Evolutionary conservation across 2,797 vertebrate species (phyloP), one percentile per base, ranked within the genome.

Genomic region (Psittacula echo): DNA sequence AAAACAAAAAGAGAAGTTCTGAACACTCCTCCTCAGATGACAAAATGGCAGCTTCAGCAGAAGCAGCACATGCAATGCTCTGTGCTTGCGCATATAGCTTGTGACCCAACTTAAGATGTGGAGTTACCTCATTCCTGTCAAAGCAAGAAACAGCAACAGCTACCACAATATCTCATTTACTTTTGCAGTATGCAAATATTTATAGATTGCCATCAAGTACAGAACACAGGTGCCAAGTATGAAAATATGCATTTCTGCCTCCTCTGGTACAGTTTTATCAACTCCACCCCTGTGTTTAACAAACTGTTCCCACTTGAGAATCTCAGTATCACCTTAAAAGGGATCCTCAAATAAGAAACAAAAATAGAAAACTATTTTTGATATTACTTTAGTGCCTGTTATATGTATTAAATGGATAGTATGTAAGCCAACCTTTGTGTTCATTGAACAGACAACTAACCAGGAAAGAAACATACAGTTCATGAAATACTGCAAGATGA

Each of bases 161-260:
- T 87, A 85, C 79, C 54, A 81, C 61, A 82, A n/a, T 73, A 90
- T 82, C 84, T 89, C 70, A 51, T 71, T 90, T 85, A 71, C 60
- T 94, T 90, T 11, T 90, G 77, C 88, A 92, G 81, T 79, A 89
- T 67, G 89, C 93, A 96, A 96, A 93, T 94, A 96, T 90, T 88
- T 91, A 85, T 54, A 86, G 93, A 94, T 79, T 94, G 90, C 85
- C 74, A 94, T 79, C 88, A 91, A 91, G 42, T 54, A 82, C 17
- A 42, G 71, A 90, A 89, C 51, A 62, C 14, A 76, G 85, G 80
- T 94, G 91, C 91, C 80, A 93, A 94, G 91, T 80, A 89, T 19
- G 85, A 94, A 94, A 96, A 95, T 37, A 79, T 1, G 42, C 71
- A 90, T 86, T 82, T 95, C 85, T 76, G 45, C 60, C 68, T 83